phyloP scores from a whole-genome alignment of 2,888 invertebrate genomes.

The Agonopterix heracliana region DNA sequence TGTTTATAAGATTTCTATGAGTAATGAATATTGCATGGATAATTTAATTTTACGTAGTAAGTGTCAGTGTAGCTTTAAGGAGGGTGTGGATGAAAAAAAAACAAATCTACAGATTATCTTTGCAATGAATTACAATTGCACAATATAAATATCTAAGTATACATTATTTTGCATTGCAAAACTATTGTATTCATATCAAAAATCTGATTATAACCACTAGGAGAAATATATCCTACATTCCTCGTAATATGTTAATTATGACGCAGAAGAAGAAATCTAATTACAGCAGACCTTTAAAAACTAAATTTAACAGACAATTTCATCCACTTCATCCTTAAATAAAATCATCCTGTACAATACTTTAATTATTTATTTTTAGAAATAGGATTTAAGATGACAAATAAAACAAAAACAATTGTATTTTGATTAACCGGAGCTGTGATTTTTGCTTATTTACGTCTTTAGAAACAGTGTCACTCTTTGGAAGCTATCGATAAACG shows the following conservation, averaged over 20 bases:
- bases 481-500: background rate
- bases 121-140: too few relatives aligned
- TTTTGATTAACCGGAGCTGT: slow-evolving; percentile 75
- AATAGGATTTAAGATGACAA: slow-evolving; percentile 56
- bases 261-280: background rate
- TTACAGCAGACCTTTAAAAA: background rate
- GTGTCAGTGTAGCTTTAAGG: slow-evolving; percentile 45
- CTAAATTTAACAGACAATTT: slow-evolving; percentile 6
- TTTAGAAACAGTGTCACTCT: slow-evolving; percentile 24
- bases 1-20: slow-evolving; percentile 55
- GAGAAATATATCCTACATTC: too few relatives aligned
- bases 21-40: slow-evolving; percentile 53
- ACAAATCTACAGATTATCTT: background rate
- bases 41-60: slow-evolving; percentile 56
- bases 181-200: too few relatives aligned
- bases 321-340: slow-evolving; percentile 55
- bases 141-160: background rate
- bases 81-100: slow-evolving; percentile 40
- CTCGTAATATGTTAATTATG: too few relatives aligned
- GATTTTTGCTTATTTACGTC: slow-evolving; percentile 71
- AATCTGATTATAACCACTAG: too few relatives aligned
- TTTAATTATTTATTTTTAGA: slow-evolving; percentile 72
- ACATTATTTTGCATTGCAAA: background rate
- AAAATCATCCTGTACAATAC: slow-evolving; percentile 65
- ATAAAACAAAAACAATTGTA: slow-evolving; percentile 65